Base-by-base conservation (phyloP, 2,113 vertebrate species). In the Ifrita kowaldi region DNA sequence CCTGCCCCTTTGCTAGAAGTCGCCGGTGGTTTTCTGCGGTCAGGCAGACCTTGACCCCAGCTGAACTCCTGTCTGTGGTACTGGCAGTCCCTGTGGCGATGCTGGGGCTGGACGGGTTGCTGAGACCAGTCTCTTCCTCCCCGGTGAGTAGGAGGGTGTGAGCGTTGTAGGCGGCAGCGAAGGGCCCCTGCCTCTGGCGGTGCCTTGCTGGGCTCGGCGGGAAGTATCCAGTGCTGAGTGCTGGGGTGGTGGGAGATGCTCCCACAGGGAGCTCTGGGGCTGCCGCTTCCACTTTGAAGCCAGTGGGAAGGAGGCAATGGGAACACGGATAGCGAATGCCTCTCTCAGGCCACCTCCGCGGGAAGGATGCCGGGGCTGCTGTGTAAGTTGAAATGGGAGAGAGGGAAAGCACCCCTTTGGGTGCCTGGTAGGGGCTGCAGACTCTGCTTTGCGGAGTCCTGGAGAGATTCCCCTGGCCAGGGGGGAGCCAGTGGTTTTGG, bases 61-160 rank as follows among this genome's bases (percentile, higher is more conserved):
- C 0, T 1, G 77, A 80, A 71, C 30, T 46, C 73, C 6, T 1
- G 16, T 11, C 89, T 60, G 76, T 6, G 21, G 53, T 30, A 5
- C 57, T 6, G 10, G 37, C 71, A 67, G 49, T 80, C 39, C 30
- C 60, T 2, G 9, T 5, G 11, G 68, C 8, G 1, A 96, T 96
- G 96, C 85, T 95, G 73, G 92, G 96, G 30, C 71, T 96, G 75
- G 85, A 96, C 3, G 39, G 89, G 50, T 64, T 95, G 57, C 57
- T 94, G 87, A 95, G 95, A 82, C 59, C 91, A 53, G 46, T 78
- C 75, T 84, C 91, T 62, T 96, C 95, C 81, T 94, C 95, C 26
- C 33, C 21, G 83, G 96, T 97, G 92, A 91, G 95, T 78, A 65
- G 60, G 57, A 84, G 33, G 63, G 33, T 52, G n/a, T 3, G 2